A percentile compares a stretch with the other conserved stretches of the same genome.
These are phyloP conservation scores for Protodeltote pygarga DNA, from an alignment of 2,888 invertebrate genomes.

Conservation along the genomic window DNA sequence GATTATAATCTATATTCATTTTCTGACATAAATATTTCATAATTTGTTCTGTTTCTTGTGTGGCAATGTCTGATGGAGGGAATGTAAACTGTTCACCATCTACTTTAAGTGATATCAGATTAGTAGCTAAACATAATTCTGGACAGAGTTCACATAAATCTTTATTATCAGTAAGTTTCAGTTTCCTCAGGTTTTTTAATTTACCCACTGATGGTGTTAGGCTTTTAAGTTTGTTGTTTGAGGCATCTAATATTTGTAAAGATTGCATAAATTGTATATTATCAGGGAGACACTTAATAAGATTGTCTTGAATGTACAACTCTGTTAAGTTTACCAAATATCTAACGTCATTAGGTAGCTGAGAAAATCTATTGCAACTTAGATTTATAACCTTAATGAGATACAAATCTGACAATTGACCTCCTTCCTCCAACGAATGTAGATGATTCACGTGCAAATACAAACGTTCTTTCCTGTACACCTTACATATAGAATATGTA, in stretches of 20 bases:
- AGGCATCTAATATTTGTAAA: slow-evolving; percentile 90
- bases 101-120: slow-evolving; percentile 87
- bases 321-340: slow-evolving; percentile 90
- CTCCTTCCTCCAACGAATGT: slow-evolving; percentile 90
- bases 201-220: slow-evolving; percentile 89
- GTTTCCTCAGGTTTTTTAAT: slow-evolving; percentile 86
- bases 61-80: slow-evolving; percentile 88
- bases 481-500: slow-evolving; percentile 93
- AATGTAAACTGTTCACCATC: slow-evolving; percentile 88
- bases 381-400: slow-evolving; percentile 89
- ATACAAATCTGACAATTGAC: slow-evolving; percentile 90
- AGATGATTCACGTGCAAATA: slow-evolving; percentile 90
- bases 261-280: slow-evolving; percentile 88
- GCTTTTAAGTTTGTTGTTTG: slow-evolving; percentile 89
- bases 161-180: slow-evolving; percentile 88
- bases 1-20: slow-evolving; percentile 82
- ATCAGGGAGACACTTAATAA: slow-evolving; percentile 89
- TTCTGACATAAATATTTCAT: slow-evolving; percentile 87
- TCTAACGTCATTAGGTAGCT: slow-evolving; percentile 89
- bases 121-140: slow-evolving; percentile 89
- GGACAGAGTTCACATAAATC: slow-evolving; percentile 88
- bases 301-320: slow-evolving; percentile 91
- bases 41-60: slow-evolving; percentile 88
- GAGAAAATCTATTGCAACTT: slow-evolving; percentile 88
- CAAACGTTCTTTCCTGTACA: slow-evolving; percentile 92